phyloP scores from a whole-genome alignment of 2,888 invertebrate genomes.

The Artemia sp. region DNA sequence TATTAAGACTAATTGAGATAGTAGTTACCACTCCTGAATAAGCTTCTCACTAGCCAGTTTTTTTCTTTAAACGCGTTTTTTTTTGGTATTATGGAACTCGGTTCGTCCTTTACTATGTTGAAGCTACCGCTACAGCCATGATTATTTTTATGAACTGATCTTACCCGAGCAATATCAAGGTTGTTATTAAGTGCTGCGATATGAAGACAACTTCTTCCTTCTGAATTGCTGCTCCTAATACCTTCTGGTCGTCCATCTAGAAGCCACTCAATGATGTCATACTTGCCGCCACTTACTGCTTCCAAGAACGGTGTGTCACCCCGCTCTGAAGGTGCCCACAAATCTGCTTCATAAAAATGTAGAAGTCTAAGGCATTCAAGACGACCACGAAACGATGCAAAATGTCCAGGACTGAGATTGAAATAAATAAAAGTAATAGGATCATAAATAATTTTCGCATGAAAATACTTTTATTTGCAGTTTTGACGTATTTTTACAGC shows the following conservation, averaged over 20 bases:
- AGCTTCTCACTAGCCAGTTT: too few relatives aligned
- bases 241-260: constrained; percentile 55
- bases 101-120: too few relatives aligned
- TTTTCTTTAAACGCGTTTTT: too few relatives aligned
- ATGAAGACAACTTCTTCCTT: constrained; percentile 80
- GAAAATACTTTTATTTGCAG: too few relatives aligned
- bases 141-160: neutral
- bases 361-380: constrained; percentile 65
- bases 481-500: too few relatives aligned
- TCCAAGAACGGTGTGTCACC: constrained; percentile 93
- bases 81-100: too few relatives aligned
- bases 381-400: constrained; percentile 90
- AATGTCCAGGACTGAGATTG: constrained; percentile 56
- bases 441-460: neutral
- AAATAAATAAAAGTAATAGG: constrained; percentile 21
- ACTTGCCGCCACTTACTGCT: constrained; percentile 76
- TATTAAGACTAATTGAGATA: too few relatives aligned
- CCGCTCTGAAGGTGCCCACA: constrained; percentile 78
- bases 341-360: constrained; percentile 57
- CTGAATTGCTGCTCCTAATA: constrained; percentile 47
- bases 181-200: constrained; percentile 85
- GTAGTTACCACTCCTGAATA: too few relatives aligned
- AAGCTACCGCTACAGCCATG: too few relatives aligned
- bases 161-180: constrained; percentile 64
- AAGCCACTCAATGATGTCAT: constrained; percentile 74